Evolutionary conservation across 1,140 invertebrate genomes (phyloP).

Genomic region (Dendroctonus ponderosae): DNA sequence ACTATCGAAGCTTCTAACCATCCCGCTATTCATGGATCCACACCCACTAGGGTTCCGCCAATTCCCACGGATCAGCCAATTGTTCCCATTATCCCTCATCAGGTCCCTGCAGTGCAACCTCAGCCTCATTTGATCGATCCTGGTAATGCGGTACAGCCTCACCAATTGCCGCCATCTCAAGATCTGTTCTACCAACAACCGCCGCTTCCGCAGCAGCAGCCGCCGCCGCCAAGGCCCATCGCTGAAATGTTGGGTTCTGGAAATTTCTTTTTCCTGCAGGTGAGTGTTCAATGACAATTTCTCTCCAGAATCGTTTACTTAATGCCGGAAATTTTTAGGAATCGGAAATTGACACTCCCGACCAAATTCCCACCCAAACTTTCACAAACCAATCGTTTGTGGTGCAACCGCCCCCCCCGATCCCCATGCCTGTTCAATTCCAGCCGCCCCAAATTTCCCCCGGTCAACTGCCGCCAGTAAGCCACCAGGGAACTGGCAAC

Average conservation of each 20-base stretch:
- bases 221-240: conserved; percentile 57
- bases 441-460: conserved; percentile 14
- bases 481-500: conserved; percentile 33
- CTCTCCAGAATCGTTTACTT: conserved; percentile 4
- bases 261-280: conserved; percentile 74
- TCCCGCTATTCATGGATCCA: conserved; percentile 19
- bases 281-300: conserved; percentile 15
- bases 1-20: conserved; percentile 42
- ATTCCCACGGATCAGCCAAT: conserved; percentile 14
- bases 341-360: conserved; percentile 68
- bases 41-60: neutral
- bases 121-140: conserved; percentile 13
- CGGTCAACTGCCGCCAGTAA: conserved; percentile 30
- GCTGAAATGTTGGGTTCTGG: conserved; percentile 71
- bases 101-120: conserved; percentile 31
- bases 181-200: conserved; percentile 36
- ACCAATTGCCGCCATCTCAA: conserved; percentile 22
- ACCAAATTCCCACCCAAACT: conserved; percentile 69
- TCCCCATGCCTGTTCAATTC: conserved; percentile 42
- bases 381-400: conserved; percentile 75
- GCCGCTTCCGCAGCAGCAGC: conserved; percentile 44
- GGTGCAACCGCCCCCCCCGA: conserved; percentile 41
- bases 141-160: conserved; percentile 23
- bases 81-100: conserved; percentile 2
- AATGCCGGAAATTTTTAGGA: conserved; percentile 63